Base-by-base conservation (phyloP, 37 sponge, comb jelly and placozoan genomes). In the Sycon ciliatum region DNA sequence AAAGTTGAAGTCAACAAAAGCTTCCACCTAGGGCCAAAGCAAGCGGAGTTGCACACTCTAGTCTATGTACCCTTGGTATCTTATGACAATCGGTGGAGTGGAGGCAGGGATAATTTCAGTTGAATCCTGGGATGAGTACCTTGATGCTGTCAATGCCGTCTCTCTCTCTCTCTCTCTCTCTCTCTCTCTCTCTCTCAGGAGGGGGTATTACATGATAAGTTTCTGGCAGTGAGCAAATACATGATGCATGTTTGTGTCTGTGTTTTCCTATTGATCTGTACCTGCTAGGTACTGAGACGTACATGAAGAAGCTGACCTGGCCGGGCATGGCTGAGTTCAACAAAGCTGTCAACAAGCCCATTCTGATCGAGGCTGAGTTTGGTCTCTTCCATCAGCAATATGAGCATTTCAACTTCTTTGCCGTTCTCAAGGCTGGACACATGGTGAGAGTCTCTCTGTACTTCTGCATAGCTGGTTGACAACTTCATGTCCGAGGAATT, bases 341-440 rank as follows among this genome's bases (percentile, higher is more conserved):
- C 32, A 36, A 31, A 4, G 76, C 83, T 56, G 35, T 2, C 11
- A 52, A 75, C 26, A 35, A 34, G 0, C 87, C 87, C 1, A 58
- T 82, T 22, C 82, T 82, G 40, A 67, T 83, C 4, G 68, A 74
- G 4, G 58, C 80, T 49, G 28, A 78, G 32, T 82, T 83, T 39
- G 87, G 83, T 29, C 83, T 67, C 36, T 86, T 86, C 31, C 32
- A 52, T 1, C 82, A 86, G 58, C 4, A 35, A 0, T 78, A 82
- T 42, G 5, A 69, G 36, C 81, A 86, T 49, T 60, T 86, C 27
- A 6, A 46, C 27, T 82, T 86, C 72, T 86, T 72, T 61, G 81
- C 79, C 79, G 74, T 86, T 36, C 7, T 86, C 56, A 82, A 86
- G 34, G 87, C 87, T 38, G 87, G 87, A 24, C 87, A 86, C 72